Percentiles rank a stretch among this genome's conserved stretches.
Conservation (phyloP, 1,140 invertebrate genomes). For the Drosophila saltans region DNA sequence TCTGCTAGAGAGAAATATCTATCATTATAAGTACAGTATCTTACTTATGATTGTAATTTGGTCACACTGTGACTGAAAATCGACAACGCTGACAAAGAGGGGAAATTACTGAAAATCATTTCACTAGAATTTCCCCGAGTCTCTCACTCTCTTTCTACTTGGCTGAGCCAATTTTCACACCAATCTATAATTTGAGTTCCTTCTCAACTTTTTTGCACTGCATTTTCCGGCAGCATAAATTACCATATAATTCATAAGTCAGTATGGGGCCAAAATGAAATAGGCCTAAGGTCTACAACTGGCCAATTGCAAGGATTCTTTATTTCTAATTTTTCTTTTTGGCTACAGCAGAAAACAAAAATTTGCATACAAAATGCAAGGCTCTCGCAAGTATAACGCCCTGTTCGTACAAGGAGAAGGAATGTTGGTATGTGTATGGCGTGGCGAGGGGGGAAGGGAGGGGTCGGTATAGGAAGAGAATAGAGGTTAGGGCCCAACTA, state of each 20-base stretch:
- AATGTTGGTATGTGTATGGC: conserved; percentile 18
- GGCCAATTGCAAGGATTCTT: conserved; percentile 24
- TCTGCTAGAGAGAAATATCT: too few relatives aligned
- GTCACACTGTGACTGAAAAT: neutral
- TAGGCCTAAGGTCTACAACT: neutral
- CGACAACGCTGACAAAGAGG: neutral
- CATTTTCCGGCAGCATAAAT: conserved; percentile 70
- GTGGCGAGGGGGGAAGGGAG: neutral
- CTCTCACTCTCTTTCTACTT: too few relatives aligned
- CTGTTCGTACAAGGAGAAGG: conserved; percentile 14
- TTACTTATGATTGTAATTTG: neutral
- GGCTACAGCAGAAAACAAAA: conserved; percentile 36
- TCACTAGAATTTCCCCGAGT: neutral
- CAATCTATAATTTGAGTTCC: conserved; percentile 50
- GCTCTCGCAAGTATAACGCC: conserved; percentile 40
- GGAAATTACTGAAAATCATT: neutral
- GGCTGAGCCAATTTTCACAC: neutral
- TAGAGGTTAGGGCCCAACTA: conserved; percentile 21
- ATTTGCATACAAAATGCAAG: conserved; percentile 71
- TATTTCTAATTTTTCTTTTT: conserved; percentile 39
- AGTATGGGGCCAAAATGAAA: conserved; percentile 17
- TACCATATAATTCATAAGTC: conserved; percentile 71
- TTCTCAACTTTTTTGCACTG: conserved; percentile 29
- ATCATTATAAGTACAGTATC: too few relatives aligned
- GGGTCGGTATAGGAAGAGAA: neutral